Percentiles rank a stretch among this genome's conserved stretches.
Conservation (phyloP, 2,113 vertebrate genomes). For the Motacilla tschutschensis region DNA sequence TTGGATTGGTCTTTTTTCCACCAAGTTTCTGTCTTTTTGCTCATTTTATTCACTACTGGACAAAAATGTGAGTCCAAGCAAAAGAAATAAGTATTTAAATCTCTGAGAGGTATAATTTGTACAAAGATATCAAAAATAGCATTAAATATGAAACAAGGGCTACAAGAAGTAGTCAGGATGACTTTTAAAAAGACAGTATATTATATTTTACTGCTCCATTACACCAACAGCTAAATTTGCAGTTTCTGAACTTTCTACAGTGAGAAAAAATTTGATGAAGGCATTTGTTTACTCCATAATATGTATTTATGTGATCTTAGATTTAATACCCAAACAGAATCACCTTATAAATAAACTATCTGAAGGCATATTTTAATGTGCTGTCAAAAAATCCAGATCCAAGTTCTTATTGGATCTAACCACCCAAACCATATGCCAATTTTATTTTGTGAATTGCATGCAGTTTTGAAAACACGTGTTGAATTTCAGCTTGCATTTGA, state of each 20-base stretch:
- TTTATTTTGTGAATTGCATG: not conserved
- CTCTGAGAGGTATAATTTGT: not conserved
- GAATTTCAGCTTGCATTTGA: not conserved
- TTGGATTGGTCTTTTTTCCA: not conserved
- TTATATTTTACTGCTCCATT: not conserved
- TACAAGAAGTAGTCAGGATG: not conserved
- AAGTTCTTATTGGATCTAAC: not conserved
- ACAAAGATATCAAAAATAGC: not conserved
- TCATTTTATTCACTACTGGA: not conserved
- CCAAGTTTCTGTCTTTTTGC: not conserved
- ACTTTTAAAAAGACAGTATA: not conserved
- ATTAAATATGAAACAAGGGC: not conserved
- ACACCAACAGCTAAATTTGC: not conserved
- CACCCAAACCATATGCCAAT: not conserved
- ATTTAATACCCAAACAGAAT: not conserved
- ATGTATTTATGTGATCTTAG: not conserved
- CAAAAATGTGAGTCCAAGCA: not conserved
- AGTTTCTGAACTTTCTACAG: not conserved
- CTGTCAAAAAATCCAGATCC: not conserved
- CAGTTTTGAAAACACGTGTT: not conserved
- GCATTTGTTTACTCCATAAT: not conserved
- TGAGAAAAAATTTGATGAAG: not conserved
- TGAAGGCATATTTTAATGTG: not conserved
- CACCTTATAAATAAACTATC: not conserved
- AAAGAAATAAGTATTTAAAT: not conserved